Evolutionary conservation across 2,797 vertebrate species (phyloP).

Genomic region (Pangasius macronema): DNA sequence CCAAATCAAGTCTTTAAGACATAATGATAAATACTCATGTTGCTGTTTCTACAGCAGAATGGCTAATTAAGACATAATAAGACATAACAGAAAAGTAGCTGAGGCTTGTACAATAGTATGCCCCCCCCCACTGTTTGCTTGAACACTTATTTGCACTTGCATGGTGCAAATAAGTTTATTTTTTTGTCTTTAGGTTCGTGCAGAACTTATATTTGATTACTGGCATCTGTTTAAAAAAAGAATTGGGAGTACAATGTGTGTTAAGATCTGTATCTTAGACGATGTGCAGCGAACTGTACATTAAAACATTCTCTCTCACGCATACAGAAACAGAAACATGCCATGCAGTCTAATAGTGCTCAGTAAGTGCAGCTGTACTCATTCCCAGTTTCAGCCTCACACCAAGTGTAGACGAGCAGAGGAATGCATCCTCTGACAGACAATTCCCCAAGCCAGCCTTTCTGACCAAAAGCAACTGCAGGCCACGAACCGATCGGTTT

Average conservation of each 20-base stretch:
- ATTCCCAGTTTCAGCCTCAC: conserved; percentile 32
- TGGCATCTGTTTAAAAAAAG: conserved; percentile 2
- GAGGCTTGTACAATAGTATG: not conserved
- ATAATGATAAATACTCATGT: not conserved
- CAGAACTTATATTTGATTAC: not conserved
- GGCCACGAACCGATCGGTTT: not conserved
- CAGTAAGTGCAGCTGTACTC: conserved; percentile 30
- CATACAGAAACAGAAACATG: not conserved
- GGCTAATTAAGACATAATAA: not conserved
- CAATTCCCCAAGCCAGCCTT: conserved; percentile 2
- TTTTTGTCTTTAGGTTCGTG: not conserved
- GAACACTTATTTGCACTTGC: too few species aligned
- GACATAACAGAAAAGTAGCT: not conserved
- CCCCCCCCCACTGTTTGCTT: too few species aligned
- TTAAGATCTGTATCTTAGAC: not conserved
- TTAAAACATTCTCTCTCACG: not conserved
- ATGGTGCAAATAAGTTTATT: too few species aligned
- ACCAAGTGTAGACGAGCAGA: conserved; percentile 20
- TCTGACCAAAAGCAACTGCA: conserved; percentile 10
- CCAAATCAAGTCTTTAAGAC: not conserved
- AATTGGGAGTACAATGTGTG: not conserved
- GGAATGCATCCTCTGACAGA: not conserved
- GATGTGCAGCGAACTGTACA: not conserved
- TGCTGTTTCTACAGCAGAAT: not conserved
- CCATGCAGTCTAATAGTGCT: not conserved